Evolutionary conservation across 2,888 invertebrate genomes (phyloP).

Genomic region (Apotomis turbidana): DNA sequence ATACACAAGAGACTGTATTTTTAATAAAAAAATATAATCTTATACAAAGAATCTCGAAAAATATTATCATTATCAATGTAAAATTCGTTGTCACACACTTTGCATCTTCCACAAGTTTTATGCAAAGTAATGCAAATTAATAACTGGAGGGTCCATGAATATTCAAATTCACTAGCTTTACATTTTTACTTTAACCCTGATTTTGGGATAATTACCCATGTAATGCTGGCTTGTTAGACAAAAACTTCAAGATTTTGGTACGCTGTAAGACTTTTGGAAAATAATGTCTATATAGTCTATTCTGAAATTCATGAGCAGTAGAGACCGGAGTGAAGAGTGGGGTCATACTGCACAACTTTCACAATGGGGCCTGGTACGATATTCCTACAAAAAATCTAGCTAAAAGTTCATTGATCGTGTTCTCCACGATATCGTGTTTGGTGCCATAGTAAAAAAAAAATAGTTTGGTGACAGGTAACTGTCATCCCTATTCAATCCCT

Average conservation of each 20-base stretch:
- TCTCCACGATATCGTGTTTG: no score
- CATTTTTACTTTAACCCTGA: slow-evolving; percentile 28
- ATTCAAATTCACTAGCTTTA: slow-evolving; percentile 20
- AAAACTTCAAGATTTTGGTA: not conserved
- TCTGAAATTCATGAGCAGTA: no score
- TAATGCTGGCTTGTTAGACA: not conserved
- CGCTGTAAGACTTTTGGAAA: no score
- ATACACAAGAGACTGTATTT: not conserved
- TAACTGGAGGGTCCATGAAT: slow-evolving; percentile 21
- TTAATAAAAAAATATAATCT: not conserved
- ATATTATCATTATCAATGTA: slow-evolving; percentile 1
- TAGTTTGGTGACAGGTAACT: no score
- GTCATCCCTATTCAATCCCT: no score
- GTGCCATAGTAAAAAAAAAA: no score
- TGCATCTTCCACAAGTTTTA: slow-evolving; percentile 29
- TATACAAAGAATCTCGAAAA: not conserved
- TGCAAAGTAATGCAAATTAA: slow-evolving; percentile 37
- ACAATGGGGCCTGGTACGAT: no score
- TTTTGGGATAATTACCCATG: slow-evolving; percentile 17
- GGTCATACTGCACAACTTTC: no score
- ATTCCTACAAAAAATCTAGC: no score
- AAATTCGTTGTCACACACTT: slow-evolving; percentile 25
- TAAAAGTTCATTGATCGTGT: no score
- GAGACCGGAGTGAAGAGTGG: no score
- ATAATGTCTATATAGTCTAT: no score